A percentile compares a stretch with the other conserved stretches of the same genome.
These are phyloP conservation scores for Drosophila santomea DNA, from an alignment of 1,140 invertebrate species.

Conservation along the genomic window DNA sequence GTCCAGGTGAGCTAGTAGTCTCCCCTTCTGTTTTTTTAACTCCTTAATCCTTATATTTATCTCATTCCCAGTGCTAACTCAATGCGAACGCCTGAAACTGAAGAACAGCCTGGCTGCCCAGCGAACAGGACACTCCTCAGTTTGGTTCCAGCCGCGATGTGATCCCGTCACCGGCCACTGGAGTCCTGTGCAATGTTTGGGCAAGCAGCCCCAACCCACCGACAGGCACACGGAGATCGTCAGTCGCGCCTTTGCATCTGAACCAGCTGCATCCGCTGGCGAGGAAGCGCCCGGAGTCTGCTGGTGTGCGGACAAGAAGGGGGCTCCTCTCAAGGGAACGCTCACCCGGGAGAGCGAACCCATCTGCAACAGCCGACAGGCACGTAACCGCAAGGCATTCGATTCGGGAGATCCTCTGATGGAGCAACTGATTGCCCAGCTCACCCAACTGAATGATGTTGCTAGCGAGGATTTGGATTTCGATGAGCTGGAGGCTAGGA, in stretches of 20 bases:
- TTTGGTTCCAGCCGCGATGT: conserved; percentile 89
- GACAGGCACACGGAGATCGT: conserved; percentile 50
- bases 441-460: conserved; percentile 86
- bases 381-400: conserved; percentile 86
- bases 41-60: background rate
- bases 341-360: conserved; percentile 89
- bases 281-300: conserved; percentile 87
- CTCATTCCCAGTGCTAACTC: conserved; percentile 87
- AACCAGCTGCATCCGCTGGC: background rate
- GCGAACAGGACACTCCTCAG: conserved; percentile 86
- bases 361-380: conserved; percentile 91
- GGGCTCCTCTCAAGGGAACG: conserved; percentile 91
- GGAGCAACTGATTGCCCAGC: conserved; percentile 88
- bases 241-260: conserved; percentile 58
- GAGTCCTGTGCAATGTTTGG: conserved; percentile 92
- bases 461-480: conserved; percentile 84
- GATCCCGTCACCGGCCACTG: conserved; percentile 90
- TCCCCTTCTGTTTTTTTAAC: too few species aligned
- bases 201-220: conserved; percentile 77
- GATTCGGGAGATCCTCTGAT: conserved; percentile 85
- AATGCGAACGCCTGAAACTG: conserved; percentile 91
- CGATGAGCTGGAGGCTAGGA: conserved; percentile 49
- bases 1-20: conserved; percentile 86
- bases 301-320: conserved; percentile 93
- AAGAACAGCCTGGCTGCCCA: conserved; percentile 90